phyloP scores from a whole-genome alignment of 2,113 vertebrate species.

The Xenopus laevis region DNA sequence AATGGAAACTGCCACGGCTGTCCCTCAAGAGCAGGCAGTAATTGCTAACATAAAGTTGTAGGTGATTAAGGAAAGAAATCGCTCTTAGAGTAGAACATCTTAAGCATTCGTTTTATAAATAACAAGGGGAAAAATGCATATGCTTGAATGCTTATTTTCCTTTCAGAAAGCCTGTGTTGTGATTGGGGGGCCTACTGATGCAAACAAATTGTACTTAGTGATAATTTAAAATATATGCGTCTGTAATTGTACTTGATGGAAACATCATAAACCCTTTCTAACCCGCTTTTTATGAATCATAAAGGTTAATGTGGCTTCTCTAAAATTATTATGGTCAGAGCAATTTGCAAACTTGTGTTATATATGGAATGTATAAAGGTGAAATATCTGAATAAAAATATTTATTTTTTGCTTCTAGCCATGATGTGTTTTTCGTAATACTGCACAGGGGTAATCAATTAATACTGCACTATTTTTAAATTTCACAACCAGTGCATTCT shows the following conservation, averaged over 20 bases:
- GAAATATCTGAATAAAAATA: too few species aligned
- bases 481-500: too few species aligned
- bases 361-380: too few species aligned
- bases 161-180: constrained; percentile 16
- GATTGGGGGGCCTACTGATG: constrained; percentile 8
- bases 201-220: constrained; percentile 1
- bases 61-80: constrained; percentile 36
- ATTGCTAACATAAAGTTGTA: constrained; percentile 40
- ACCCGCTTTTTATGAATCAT: constrained; percentile 39
- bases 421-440: too few species aligned
- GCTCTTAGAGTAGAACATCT: constrained; percentile 22
- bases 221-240: constrained; percentile 30
- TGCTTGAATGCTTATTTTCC: constrained; percentile 1
- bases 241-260: constrained; percentile 31
- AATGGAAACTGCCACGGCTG: constrained; percentile 35
- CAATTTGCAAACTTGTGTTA: constrained; percentile 1
- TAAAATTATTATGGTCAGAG: constrained; percentile 29
- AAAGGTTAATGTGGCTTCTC: constrained; percentile 41
- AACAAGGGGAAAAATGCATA: constrained; percentile 12
- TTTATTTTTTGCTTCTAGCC: too few species aligned
- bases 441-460: too few species aligned
- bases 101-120: constrained; percentile 23
- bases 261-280: constrained; percentile 34
- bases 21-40: constrained; percentile 38
- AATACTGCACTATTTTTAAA: too few species aligned